Evolutionary conservation across 2,113 vertebrate genomes (phyloP), one percentile per base, ranked within the genome.

Genomic region (Syrmaticus mikado): DNA sequence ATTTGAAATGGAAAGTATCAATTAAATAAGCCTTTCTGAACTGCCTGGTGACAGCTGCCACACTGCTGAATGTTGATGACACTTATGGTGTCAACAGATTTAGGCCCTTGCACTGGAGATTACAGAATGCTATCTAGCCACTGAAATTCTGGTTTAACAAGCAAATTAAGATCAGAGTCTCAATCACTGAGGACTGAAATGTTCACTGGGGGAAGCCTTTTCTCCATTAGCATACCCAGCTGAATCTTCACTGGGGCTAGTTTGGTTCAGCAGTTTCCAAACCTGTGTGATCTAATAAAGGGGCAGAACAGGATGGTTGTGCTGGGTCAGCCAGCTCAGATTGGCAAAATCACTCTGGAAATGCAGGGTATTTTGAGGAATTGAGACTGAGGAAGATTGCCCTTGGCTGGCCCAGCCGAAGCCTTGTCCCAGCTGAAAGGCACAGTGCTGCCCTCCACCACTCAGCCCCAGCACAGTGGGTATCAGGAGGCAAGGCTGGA

Each of bases 1-100:
- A 89, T 97, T 96, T 96, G 92, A 91, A 94, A 97, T 97, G 75
- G 92, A 85, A 97, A 94, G 74, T 95, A 96, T 96, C 95, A 97
- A 97, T 97, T 97, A 97, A 95, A 95, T 95, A 89, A 92, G 87
- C 89, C 78, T 94, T 91, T 89, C 93, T 95, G 96, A 95, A 94
- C 90, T 92, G 93, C 92, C 68, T 92, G 89, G 80, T 90, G 92
- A 87, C 87, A 94, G 87, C 93, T 95, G 92, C 82, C 89, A 58
- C 46, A 71, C 89, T 91, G 82, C 87, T 94, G 93, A 94, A 94
- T 78, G 92, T 80, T 83, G 94, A 87, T 41, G 16, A 65, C 93
- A 85, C 61, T 95, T 82, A 57, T 36, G 76, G 84, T 85, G 86
- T 78, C 93, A 97, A 95, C 95, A 95, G 87, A 92, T 93, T 93